Conservation (phyloP, 2,113 vertebrate genomes). For the Amphiprion percula region DNA sequence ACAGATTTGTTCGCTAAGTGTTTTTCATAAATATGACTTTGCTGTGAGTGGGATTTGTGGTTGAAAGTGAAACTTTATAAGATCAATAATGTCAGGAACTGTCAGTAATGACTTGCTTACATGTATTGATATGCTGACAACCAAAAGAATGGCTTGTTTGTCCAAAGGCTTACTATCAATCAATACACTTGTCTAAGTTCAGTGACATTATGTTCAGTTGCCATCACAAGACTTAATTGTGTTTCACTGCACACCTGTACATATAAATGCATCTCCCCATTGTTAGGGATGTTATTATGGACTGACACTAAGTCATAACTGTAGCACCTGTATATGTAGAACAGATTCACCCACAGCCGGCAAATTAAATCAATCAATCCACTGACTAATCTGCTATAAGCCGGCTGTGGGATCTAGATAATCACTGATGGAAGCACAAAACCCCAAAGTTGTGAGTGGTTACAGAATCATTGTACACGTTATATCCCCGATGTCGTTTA, state of each 20-base stretch:
- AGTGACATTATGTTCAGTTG: conserved; percentile 56
- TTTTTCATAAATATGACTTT: conserved; percentile 38
- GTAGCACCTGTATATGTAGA: not conserved
- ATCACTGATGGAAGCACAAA: conserved; percentile 45
- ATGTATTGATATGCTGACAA: conserved; percentile 75
- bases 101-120: conserved; percentile 65
- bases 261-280: not conserved
- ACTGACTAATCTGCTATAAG: conserved; percentile 34
- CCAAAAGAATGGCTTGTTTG: conserved; percentile 75
- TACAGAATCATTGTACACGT: conserved; percentile 16
- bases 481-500: conserved; percentile 7
- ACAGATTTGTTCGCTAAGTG: not conserved
- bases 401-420: conserved; percentile 24
- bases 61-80: conserved; percentile 57
- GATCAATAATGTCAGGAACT: conserved; percentile 56
- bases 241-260: conserved; percentile 5
- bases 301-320: not conserved
- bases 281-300: conserved; percentile 1
- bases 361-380: conserved; percentile 42
- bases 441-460: conserved; percentile 15
- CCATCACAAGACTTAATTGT: conserved; percentile 52
- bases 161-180: conserved; percentile 76
- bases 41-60: conserved; percentile 32
- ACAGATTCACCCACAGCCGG: conserved; percentile 11
- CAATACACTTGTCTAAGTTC: conserved; percentile 67